Conservation (phyloP, 2,888 invertebrate species). For the Nasonia oneida region DNA sequence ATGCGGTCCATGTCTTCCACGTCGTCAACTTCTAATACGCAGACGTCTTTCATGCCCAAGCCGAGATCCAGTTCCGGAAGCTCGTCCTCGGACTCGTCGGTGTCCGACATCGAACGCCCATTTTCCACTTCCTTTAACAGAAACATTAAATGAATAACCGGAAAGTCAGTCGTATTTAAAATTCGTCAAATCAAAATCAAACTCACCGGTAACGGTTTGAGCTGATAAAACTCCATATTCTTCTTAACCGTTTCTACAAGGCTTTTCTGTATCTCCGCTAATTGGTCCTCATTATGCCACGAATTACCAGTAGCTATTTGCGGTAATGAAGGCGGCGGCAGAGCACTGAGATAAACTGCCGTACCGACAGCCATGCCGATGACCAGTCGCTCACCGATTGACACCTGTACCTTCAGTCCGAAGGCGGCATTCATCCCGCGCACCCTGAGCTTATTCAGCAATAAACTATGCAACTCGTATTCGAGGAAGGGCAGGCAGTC, state of each 20-base stretch:
- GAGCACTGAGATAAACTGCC: constrained; percentile 88
- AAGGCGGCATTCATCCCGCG: constrained; percentile 98
- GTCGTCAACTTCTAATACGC: constrained; percentile 91
- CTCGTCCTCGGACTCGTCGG: constrained; percentile 86
- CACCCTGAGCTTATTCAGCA: constrained; percentile 94
- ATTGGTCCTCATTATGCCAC: constrained; percentile 84
- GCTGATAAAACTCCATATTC: constrained; percentile 86
- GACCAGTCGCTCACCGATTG: constrained; percentile 93
- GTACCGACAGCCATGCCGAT: constrained; percentile 94
- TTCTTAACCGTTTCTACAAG: constrained; percentile 86
- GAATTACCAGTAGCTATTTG: constrained; percentile 84
- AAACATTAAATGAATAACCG: background rate
- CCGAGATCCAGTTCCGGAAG: constrained; percentile 86
- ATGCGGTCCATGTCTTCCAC: constrained; percentile 90
- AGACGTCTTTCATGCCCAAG: constrained; percentile 89
- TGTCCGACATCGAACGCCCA: constrained; percentile 80
- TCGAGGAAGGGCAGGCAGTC: constrained; percentile 97
- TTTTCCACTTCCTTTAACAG: constrained; percentile 74
- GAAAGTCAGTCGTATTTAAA: background rate
- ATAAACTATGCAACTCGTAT: constrained; percentile 94
- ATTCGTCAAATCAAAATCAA: background rate
- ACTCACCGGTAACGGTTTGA: constrained; percentile 78
- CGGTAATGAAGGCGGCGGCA: constrained; percentile 89
- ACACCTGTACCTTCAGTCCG: constrained; percentile 85
- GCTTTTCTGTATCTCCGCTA: constrained; percentile 85